A percentile compares a stretch with the other conserved stretches of the same genome.
Evolutionary conservation across 2,888 invertebrate genomes (phyloP).

Genomic region (Hipparchia sbordonii): DNA sequence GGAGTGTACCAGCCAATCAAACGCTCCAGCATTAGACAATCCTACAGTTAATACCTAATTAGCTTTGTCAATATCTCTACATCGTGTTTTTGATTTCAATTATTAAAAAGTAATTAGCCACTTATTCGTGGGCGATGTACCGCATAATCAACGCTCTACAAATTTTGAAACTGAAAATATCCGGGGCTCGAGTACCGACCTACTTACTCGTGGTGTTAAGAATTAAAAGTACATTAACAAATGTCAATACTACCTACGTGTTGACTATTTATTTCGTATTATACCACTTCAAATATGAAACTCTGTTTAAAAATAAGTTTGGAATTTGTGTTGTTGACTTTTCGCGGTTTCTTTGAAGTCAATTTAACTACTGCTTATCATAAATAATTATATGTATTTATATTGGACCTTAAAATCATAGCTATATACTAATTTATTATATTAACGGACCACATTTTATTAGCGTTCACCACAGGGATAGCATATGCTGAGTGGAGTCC

Average conservation of each 20-base stretch:
- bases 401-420: too few relatives aligned
- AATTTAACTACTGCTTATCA: not conserved
- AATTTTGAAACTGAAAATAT: conserved; percentile 44
- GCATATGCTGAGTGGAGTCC: too few relatives aligned
- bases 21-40: too few relatives aligned
- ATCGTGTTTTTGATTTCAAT: not conserved
- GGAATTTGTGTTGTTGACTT: not conserved
- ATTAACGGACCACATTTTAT: too few relatives aligned
- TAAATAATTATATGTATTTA: too few relatives aligned
- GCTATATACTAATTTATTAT: too few relatives aligned
- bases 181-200: conserved; percentile 38
- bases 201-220: conserved; percentile 35
- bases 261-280: conserved; percentile 7
- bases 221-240: conserved; percentile 37
- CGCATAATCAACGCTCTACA: conserved; percentile 44
- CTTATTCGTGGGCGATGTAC: conserved; percentile 30
- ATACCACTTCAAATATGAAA: not conserved
- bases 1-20: too few relatives aligned
- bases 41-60: too few relatives aligned
- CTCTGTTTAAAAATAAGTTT: not conserved
- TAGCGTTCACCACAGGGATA: too few relatives aligned
- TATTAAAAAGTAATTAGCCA: conserved; percentile 16
- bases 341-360: not conserved
- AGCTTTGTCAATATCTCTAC: not conserved
- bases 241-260: conserved; percentile 38